These are phyloP conservation scores for Nemopilema nomurai DNA, from an alignment of 30 jellyfish, hydroid and myxozoan genomes.

Conservation along the genomic window DNA sequence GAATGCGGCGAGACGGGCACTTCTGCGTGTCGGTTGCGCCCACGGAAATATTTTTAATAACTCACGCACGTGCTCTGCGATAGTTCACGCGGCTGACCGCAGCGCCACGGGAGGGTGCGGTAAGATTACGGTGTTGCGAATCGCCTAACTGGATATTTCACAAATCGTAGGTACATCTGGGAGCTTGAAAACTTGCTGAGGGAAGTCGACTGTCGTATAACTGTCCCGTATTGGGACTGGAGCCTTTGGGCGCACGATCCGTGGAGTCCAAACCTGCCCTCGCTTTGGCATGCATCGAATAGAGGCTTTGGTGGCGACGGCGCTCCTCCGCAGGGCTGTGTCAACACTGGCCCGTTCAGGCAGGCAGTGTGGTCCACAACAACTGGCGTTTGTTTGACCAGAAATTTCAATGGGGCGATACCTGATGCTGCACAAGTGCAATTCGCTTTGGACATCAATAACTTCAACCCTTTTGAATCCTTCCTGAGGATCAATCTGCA, in stretches of 20 bases:
- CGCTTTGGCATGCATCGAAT: slow-evolving; percentile 3
- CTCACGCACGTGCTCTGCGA: no score
- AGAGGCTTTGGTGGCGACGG: slow-evolving; percentile 63
- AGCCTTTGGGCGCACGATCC: slow-evolving; percentile 43
- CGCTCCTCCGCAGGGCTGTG: slow-evolving; percentile 1
- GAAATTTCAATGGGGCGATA: slow-evolving; percentile 23
- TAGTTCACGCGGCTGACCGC: no score
- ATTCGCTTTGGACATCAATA: slow-evolving; percentile 5
- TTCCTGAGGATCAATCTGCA: slow-evolving; percentile 28
- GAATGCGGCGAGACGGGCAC: no score
- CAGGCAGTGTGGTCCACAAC: slow-evolving; percentile 31
- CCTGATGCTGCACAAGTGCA: slow-evolving; percentile 51
- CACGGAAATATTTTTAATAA: no score
- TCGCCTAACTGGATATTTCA: no score
- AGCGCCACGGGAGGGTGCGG: no score
- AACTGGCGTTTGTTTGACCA: slow-evolving; percentile 27
- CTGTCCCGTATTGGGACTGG: slow-evolving; percentile 89
- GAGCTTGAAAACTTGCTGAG: slow-evolving; percentile 53
- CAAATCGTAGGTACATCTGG: not conserved
- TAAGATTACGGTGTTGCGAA: no score
- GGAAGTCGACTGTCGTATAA: slow-evolving; percentile 65
- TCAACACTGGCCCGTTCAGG: slow-evolving; percentile 50
- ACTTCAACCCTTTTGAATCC: not conserved
- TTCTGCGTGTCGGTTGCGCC: no score
- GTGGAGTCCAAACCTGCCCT: slow-evolving; percentile 23